These are phyloP conservation scores for Dufourea novaeangliae DNA, from an alignment of 1,140 invertebrate genomes.

Conservation along the genomic window DNA sequence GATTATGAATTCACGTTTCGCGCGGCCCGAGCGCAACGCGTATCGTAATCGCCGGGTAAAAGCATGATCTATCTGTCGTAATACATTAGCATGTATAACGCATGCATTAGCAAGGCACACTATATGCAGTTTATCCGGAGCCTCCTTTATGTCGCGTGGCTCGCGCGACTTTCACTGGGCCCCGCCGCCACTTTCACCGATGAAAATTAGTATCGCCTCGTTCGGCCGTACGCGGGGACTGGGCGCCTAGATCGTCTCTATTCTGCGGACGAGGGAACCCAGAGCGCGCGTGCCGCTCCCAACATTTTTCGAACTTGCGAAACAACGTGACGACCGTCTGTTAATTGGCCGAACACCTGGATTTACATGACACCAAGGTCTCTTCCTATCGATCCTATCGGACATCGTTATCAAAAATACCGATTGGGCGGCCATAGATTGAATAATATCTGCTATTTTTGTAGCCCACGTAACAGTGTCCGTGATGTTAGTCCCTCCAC, in stretches of 20 bases:
- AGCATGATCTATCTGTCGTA: constrained; percentile 32
- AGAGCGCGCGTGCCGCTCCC: neutral
- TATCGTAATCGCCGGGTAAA: constrained; percentile 21
- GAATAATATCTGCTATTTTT: too few relatives aligned
- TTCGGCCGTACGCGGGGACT: constrained; percentile 27
- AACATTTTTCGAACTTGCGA: too few relatives aligned
- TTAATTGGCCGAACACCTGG: too few relatives aligned
- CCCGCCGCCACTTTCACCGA: constrained; percentile 66
- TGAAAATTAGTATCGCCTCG: constrained; percentile 56
- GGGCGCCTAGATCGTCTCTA: neutral
- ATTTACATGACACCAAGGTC: too few relatives aligned
- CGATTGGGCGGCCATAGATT: too few relatives aligned
- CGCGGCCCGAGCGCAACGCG: neutral
- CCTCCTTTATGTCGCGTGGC: constrained; percentile 42
- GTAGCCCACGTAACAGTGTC: too few relatives aligned
- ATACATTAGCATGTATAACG: constrained; percentile 33
- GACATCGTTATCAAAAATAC: too few relatives aligned
- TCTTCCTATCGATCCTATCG: too few relatives aligned
- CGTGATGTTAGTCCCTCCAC: too few relatives aligned
- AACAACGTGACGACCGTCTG: too few relatives aligned
- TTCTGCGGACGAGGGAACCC: too few relatives aligned
- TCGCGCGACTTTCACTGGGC: constrained; percentile 66
- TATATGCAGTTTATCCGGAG: constrained; percentile 38
- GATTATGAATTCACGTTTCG: constrained; percentile 15
- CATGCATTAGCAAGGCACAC: constrained; percentile 28